Percentiles rank a stretch among this genome's conserved stretches.
Conservation (phyloP, 2,113 vertebrate genomes). For the Bombycilla garrulus region DNA sequence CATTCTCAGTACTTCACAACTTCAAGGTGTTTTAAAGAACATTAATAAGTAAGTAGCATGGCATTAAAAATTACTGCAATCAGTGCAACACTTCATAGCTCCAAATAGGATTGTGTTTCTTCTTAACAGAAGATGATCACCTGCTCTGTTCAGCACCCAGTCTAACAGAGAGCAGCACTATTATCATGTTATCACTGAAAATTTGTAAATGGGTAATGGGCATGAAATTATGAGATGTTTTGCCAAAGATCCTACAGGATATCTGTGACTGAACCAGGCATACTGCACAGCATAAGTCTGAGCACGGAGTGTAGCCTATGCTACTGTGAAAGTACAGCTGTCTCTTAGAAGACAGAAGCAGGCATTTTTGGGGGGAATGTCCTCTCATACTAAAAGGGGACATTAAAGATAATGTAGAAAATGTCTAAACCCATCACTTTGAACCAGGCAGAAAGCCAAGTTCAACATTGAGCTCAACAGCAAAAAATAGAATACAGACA, state of each 20-base stretch:
- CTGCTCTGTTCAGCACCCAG: background rate
- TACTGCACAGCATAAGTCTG: background rate
- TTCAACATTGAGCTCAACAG: background rate
- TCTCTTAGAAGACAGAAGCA: background rate
- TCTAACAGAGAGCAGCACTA: background rate
- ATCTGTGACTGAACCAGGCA: background rate
- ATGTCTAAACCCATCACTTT: background rate
- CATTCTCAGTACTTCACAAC: background rate
- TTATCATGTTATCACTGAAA: background rate
- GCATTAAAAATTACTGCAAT: background rate
- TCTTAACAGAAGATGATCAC: background rate
- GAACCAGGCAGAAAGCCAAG: background rate
- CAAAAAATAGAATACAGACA: background rate
- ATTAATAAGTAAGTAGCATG: background rate
- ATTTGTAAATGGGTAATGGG: background rate
- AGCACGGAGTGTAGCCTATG: background rate
- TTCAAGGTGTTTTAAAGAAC: background rate
- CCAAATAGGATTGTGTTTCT: background rate
- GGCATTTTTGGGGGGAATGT: background rate
- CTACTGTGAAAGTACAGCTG: background rate
- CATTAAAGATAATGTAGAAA: background rate
- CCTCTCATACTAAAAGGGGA: background rate
- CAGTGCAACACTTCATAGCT: background rate
- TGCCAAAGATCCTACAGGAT: background rate
- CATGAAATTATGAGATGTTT: background rate